Base-by-base conservation (phyloP, 2,797 vertebrate species). In the Xerus rutilus region DNA sequence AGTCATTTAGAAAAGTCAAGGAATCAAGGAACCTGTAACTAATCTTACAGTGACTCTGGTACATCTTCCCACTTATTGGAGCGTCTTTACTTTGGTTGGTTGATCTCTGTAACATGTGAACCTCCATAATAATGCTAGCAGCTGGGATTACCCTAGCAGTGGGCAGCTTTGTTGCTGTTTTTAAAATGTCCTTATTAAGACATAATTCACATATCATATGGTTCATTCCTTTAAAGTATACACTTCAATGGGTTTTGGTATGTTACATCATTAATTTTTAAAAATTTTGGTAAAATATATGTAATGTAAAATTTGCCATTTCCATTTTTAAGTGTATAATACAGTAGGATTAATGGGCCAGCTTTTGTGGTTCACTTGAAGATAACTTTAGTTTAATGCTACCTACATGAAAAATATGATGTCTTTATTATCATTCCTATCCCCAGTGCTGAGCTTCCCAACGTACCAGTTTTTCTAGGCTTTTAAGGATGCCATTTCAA, bases 301-400 rank as follows among this genome's bases (percentile, higher is more conserved):
- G 23, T 84, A 64, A 62, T 11, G 17, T 73, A 52, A 64, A 78
- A 89, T 54, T 67, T 94, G 23, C 88, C 57, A 78, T 81, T 93
- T 85, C 67, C 64, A 17, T 32, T 82, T 94, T 72, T 92, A 92
- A 92, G 28, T 87, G 25, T 94, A 78, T 5, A 67, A 45, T 47
- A 85, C 74, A 47, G 15, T 70, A 32, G 70, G 23, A 59, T 70
- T 82, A 73, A 35, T 76, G 52, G 43, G 32, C 59, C 65, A 85
- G 47, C 30, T 62, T 94, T 89, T 85, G 82, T 89, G 70, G 54
- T 59, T 88, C n/a, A 92, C 32, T 62, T 77, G 65, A 74, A 77
- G 69, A 77, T 86, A 72, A 72, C 65, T 86, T 94, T 89, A 45
- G 21, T 89, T 92, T 95, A 64, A 65, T 72, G 28, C 57, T 85